Evolutionary conservation across 2,113 vertebrate genomes (phyloP), one percentile per base, ranked within the genome.

Genomic region (Brachyistius frenatus): DNA sequence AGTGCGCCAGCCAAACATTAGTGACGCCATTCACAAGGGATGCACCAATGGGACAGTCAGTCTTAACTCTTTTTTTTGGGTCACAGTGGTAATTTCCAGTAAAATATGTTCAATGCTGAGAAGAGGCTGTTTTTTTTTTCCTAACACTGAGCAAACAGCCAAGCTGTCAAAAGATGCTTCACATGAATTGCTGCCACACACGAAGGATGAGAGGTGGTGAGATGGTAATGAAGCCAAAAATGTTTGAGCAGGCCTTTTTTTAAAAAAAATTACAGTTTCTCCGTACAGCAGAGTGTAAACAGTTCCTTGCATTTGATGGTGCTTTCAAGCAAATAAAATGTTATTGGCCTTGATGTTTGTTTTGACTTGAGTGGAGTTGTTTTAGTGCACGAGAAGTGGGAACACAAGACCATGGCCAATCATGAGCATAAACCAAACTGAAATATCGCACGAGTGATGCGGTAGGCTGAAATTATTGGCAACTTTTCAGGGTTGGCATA

Each of bases 161-260:
- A 67, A 60, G 76, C 70, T 77, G 67, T 81, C 66, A 77, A 84
- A 85, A 76, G 79, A 73, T 66, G 37, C 73, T 78, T 66, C 61
- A 55, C 66, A 37, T 61, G 64, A 84, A 61, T 56, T 15, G 16
- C 65, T 78, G 71, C 78, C 75, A 60, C 66, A 73, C 2, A 66
- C 41, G 39, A 50, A 69, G 57, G 50, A 67, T 55, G 49, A 49
- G 71, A 57, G 52, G 37, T 71, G 56, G 63, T 32, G 58, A 72
- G 76, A 74, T 66, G 23, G 46, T 67, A 61, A 53, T 46, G 23
- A 68, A 73, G 81, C 66, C 68, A 80, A 60, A 73, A 66, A 56
- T 44, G 3, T 55, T 76, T 63, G 57, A 66, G 73, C 30, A 41
- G 4, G 5, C n/a, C 5, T 23, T 14, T 52, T 37, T 52, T 11